A percentile compares a stretch with the other conserved stretches of the same genome.
phyloP scores from a whole-genome alignment of 2,797 vertebrate genomes.

The Zalophus californianus region DNA sequence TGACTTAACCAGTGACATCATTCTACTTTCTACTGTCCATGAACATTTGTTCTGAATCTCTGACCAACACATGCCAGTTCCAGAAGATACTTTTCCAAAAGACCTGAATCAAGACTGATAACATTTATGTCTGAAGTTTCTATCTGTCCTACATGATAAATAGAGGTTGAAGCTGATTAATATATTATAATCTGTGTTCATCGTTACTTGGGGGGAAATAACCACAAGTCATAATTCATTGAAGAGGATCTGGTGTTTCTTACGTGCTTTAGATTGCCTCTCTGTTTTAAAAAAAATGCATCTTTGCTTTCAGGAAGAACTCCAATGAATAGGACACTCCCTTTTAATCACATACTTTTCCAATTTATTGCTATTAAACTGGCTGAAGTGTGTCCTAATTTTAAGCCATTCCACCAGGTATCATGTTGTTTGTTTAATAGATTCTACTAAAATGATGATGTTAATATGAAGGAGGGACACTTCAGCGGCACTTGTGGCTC shows the following conservation, averaged over 20 bases:
- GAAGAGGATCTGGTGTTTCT: constrained; percentile 70
- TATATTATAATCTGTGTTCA: constrained; percentile 75
- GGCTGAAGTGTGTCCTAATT: constrained; percentile 6
- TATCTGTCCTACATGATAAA: constrained; percentile 65
- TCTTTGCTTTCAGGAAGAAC: constrained; percentile 66
- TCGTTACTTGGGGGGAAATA: constrained; percentile 75
- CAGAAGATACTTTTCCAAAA: constrained; percentile 74
- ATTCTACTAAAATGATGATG: constrained; percentile 73
- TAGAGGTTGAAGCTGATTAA: constrained; percentile 70
- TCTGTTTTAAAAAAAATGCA: background rate
- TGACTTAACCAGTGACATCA: constrained; percentile 83
- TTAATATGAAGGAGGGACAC: constrained; percentile 78
- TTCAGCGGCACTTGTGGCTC: constrained; percentile 20
- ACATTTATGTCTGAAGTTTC: constrained; percentile 56
- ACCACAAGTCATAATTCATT: constrained; percentile 79
- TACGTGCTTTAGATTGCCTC: background rate
- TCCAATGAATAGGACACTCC: constrained; percentile 50
- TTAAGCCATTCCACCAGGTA: constrained; percentile 9
- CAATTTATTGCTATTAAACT: constrained; percentile 51
- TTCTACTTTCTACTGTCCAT: constrained; percentile 81
- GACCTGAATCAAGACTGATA: constrained; percentile 42
- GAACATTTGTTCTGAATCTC: constrained; percentile 78
- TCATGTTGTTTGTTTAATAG: constrained; percentile 74
- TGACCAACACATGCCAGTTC: constrained; percentile 19
- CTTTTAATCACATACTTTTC: constrained; percentile 6